phyloP scores from a whole-genome alignment of 2,888 invertebrate species.

The Eupsilia transversa region DNA sequence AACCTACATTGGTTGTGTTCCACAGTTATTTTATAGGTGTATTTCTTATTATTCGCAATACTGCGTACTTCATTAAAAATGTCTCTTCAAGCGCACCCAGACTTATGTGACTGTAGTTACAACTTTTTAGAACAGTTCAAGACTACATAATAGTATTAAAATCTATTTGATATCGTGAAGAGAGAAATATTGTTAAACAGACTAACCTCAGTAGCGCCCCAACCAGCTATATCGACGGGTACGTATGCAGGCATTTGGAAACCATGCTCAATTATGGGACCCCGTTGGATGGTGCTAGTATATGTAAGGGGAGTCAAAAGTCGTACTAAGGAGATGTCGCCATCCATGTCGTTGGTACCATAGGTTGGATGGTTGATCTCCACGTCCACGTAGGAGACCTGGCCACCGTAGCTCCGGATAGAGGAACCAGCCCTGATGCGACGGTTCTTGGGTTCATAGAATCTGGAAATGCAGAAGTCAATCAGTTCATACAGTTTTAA shows the following conservation, averaged over 20 bases:
- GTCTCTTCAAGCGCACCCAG: not conserved
- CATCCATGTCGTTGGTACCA: slow-evolving; percentile 66
- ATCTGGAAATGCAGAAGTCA: slow-evolving; percentile 59
- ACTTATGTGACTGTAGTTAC: not conserved
- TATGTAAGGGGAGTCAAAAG: slow-evolving; percentile 65
- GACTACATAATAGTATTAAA: not conserved
- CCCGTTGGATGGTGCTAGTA: slow-evolving; percentile 66
- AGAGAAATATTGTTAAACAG: not conserved
- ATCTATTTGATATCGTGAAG: not conserved
- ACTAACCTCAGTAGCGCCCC: slow-evolving; percentile 76
- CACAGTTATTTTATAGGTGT: no score
- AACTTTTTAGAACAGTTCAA: not conserved
- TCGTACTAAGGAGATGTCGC: slow-evolving; percentile 75
- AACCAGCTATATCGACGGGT: slow-evolving; percentile 74
- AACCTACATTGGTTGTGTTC: no score
- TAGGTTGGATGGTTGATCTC: slow-evolving; percentile 76
- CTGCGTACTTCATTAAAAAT: no score
- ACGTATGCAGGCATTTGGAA: slow-evolving; percentile 66
- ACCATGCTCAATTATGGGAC: slow-evolving; percentile 64
- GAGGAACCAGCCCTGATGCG: slow-evolving; percentile 79
- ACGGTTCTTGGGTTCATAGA: slow-evolving; percentile 64
- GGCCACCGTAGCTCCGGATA: slow-evolving; percentile 74
- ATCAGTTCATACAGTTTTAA: not conserved
- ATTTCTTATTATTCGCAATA: not conserved
- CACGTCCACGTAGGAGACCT: slow-evolving; percentile 61